Evolutionary conservation across 2,113 vertebrate species (phyloP).

Genomic region (Dicentrarchus labrax): DNA sequence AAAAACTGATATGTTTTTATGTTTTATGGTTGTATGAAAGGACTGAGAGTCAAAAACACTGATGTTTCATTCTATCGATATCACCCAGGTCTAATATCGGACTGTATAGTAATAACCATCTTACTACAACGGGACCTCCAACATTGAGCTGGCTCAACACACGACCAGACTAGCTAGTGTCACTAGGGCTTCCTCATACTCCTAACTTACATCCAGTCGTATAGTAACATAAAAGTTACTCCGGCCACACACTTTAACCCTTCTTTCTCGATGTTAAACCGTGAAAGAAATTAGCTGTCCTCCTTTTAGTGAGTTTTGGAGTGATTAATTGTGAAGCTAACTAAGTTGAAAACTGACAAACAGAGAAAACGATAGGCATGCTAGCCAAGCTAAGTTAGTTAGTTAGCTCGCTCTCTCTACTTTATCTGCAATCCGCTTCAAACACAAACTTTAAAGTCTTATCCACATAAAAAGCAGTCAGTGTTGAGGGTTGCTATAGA

Average conservation of each 20-base stretch:
- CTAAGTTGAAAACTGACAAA: neutral
- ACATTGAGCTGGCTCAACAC: conserved; percentile 26
- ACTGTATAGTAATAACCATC: neutral
- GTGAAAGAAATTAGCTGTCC: neutral
- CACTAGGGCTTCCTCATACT: neutral
- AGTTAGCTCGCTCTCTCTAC: neutral
- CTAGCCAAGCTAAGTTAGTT: conserved; percentile 46
- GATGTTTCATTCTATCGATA: neutral
- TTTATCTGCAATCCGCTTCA: neutral
- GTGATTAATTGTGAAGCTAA: neutral
- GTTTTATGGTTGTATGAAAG: neutral
- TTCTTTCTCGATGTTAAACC: neutral
- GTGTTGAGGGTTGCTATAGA: neutral
- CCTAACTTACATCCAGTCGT: neutral
- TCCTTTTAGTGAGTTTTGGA: neutral
- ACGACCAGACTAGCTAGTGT: conserved; percentile 50
- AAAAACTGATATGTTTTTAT: too few species aligned
- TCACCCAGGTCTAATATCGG: neutral
- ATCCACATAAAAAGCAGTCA: fast-evolving
- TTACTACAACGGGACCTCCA: neutral
- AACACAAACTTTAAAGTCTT: neutral
- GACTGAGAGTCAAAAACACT: too few species aligned
- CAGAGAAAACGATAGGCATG: conserved; percentile 13
- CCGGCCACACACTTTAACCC: neutral
- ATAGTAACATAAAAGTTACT: neutral